Evolutionary conservation across 2,113 vertebrate species (phyloP).

Genomic region (pig (Sus scrofa)): T2T-Sscrofa CM000812.6:129026501-129027000

Average conservation of each 20-base stretch:
- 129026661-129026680: no score
- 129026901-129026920: no score
- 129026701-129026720: neutral
- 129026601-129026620: neutral
- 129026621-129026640: neutral
- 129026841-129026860: neutral
- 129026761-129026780: neutral
- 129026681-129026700: neutral
- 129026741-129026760: neutral
- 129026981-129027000: neutral
- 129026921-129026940: neutral
- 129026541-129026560: neutral
- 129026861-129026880: neutral
- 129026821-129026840: neutral
- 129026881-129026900: neutral
- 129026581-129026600: neutral
- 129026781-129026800: neutral
- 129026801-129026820: rapidly evolving
- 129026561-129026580: neutral
- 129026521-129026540: neutral
- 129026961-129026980: neutral
- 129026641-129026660: neutral
- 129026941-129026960: no score
- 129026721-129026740: neutral
- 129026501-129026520: neutral